Evolutionary conservation across 2,797 vertebrate species (phyloP), one percentile per base, ranked within the genome.

Genomic region (Nyctibius grandis): DNA sequence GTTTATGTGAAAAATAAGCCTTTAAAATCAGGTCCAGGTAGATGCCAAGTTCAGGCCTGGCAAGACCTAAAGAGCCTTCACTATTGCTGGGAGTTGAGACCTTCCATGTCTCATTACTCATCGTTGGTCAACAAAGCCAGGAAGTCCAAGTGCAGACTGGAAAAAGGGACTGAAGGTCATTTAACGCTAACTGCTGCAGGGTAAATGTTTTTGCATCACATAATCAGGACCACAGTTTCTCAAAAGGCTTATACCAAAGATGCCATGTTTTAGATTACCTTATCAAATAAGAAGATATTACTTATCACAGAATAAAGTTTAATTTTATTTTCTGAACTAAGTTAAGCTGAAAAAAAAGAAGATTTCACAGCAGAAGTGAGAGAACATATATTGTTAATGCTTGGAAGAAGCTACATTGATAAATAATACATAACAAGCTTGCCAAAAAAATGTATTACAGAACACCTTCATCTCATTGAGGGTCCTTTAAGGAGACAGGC

Each of bases 401-500:
- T 84, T 81, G 29, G 36, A 94, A 89, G 85, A 63, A 86, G 26
- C 57, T 93, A 69, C 20, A 15, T 21, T 86, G 79, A 72, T 96
- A 84, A 97, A 94, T 94, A 95, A 96, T 93, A 83, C 61, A 97
- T 97, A 82, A 94, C 15, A 95, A 81, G 21, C 54, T 74, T 86
- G 36, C 20, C 21, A 88, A 91, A 94, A 80, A 91, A 82, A 9
- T 2, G 5, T n/a, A 63, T 72, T 73, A 34, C 0, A 0, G 63
- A 93, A 80, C 61, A 88, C 89, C 88, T 96, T 94, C 67, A 86
- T 95, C 85, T 90, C 80, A 29, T 48, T 3, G 3, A 90, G 80
- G 67, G 59, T 91, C 82, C 59, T 92, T 92, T 90, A 94, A 91
- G 88, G n/a, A 93, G 45, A 42, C 16, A 75, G 63, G 9, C 31